These are phyloP conservation scores for Tetrao urogallus DNA, from an alignment of 2,113 vertebrate species.

Conservation along the genomic window DNA sequence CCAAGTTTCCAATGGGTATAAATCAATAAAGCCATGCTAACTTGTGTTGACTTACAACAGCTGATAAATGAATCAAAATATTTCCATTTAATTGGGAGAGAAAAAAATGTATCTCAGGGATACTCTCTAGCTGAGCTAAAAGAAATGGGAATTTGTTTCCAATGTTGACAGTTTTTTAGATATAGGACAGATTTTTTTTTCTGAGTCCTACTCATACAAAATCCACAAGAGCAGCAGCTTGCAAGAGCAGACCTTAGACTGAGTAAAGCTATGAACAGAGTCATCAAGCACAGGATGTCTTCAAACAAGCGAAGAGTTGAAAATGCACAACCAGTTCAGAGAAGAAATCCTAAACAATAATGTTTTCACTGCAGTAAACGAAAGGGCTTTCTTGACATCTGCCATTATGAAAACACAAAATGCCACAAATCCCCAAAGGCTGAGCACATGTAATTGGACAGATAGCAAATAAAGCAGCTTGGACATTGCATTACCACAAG, in stretches of 20 bases:
- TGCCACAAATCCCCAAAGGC: not conserved
- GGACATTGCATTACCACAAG: not conserved
- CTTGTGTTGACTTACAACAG: not conserved
- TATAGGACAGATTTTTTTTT: not conserved
- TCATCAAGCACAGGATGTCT: not conserved
- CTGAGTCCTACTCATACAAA: not conserved
- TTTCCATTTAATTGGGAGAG: slow-evolving; percentile 15
- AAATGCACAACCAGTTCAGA: slow-evolving; percentile 17
- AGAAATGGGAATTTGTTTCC: not conserved
- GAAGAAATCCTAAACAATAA: slow-evolving; percentile 1
- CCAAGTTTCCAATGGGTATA: not conserved
- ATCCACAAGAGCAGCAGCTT: not conserved
- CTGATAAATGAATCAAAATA: not conserved
- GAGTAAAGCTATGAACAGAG: not conserved
- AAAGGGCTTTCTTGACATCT: slow-evolving; percentile 15
- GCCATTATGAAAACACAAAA: slow-evolving; percentile 15
- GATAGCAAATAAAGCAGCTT: slow-evolving; percentile 26
- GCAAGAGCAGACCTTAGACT: not conserved
- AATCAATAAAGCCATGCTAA: not conserved
- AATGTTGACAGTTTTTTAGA: not conserved
- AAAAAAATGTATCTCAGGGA: not conserved
- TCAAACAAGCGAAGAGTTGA: slow-evolving; percentile 16
- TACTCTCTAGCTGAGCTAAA: not conserved
- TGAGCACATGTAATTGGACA: not conserved
- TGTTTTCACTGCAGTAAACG: slow-evolving; percentile 31